These are phyloP conservation scores for Pyrgus malvae DNA, from an alignment of 2,888 invertebrate genomes.

Conservation along the genomic window DNA sequence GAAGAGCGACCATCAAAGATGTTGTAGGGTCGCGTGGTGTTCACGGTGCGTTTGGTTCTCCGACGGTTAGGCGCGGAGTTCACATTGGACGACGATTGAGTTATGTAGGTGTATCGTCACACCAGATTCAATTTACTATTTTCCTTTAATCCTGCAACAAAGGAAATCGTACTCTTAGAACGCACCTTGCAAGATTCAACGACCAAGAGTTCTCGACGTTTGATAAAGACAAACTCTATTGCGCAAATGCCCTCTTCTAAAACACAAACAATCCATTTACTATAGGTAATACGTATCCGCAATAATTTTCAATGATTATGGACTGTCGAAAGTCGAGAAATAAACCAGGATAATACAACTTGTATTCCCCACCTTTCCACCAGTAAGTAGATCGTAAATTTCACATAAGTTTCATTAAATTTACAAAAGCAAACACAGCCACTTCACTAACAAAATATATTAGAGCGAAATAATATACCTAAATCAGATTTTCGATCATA, in stretches of 20 bases:
- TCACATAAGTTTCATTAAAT: slow-evolving; percentile 8
- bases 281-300: too few species aligned
- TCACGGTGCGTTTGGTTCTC: slow-evolving; percentile 57
- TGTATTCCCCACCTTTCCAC: not conserved
- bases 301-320: too few species aligned
- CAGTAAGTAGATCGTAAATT: not conserved
- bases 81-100: slow-evolving; percentile 57
- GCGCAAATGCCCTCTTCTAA: not conserved
- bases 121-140: slow-evolving; percentile 48
- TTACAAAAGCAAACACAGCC: slow-evolving; percentile 9
- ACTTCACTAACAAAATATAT: slow-evolving; percentile 9
- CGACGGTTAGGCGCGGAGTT: slow-evolving; percentile 51
- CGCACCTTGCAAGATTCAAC: not conserved
- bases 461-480: not conserved
- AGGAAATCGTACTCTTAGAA: not conserved
- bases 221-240: slow-evolving; percentile 4
- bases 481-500: slow-evolving; percentile 2
- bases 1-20: slow-evolving; percentile 73
- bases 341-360: not conserved
- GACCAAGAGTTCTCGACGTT: not conserved
- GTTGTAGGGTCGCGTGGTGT: slow-evolving; percentile 47
- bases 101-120: slow-evolving; percentile 47
- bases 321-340: too few species aligned
- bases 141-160: slow-evolving; percentile 73
- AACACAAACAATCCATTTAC: not conserved